Conservation (phyloP, 2,888 invertebrate genomes). For the Tiphia femorata region DNA sequence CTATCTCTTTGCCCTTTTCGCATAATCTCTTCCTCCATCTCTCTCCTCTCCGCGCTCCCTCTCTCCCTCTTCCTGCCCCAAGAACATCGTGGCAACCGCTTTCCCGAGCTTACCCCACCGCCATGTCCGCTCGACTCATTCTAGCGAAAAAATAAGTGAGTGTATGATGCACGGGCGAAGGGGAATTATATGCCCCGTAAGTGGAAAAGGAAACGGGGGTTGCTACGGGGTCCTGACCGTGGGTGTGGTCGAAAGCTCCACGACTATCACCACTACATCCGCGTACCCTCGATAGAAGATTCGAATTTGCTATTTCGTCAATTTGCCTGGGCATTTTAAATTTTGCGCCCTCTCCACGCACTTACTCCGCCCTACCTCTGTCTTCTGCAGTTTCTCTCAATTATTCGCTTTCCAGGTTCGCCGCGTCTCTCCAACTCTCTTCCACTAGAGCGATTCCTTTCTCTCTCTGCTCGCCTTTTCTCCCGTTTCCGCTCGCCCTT, state of each 20-base stretch:
- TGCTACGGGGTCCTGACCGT: conserved; percentile 52
- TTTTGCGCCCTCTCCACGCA: conserved; percentile 10
- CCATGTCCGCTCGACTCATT: conserved; percentile 53
- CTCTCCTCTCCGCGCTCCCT: not conserved
- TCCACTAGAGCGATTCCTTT: conserved; percentile 4
- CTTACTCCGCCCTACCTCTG: conserved; percentile 6
- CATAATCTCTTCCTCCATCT: not conserved
- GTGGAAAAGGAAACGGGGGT: conserved; percentile 54
- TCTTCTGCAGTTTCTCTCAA: conserved; percentile 7
- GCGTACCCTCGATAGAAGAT: not conserved
- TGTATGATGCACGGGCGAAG: conserved; percentile 61
- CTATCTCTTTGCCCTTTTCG: not conserved
- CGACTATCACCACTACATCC: conserved; percentile 1
- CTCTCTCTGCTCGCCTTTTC: not conserved
- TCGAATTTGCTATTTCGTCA: conserved; percentile 3
- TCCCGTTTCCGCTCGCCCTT: conserved; percentile 4
- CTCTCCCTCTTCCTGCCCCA: conserved; percentile 6
- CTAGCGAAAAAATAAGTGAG: conserved; percentile 65
- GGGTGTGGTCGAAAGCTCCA: conserved; percentile 31
- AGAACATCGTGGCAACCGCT: conserved; percentile 28
- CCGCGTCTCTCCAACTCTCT: conserved; percentile 6
- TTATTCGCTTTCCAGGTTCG: conserved; percentile 1
- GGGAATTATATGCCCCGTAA: conserved; percentile 57
- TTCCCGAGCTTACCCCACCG: conserved; percentile 45
- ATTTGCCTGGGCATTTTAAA: conserved; percentile 18